Evolutionary conservation across 2,797 vertebrate species (phyloP).

Genomic region (Pantherophis alleghaniensis): DNA sequence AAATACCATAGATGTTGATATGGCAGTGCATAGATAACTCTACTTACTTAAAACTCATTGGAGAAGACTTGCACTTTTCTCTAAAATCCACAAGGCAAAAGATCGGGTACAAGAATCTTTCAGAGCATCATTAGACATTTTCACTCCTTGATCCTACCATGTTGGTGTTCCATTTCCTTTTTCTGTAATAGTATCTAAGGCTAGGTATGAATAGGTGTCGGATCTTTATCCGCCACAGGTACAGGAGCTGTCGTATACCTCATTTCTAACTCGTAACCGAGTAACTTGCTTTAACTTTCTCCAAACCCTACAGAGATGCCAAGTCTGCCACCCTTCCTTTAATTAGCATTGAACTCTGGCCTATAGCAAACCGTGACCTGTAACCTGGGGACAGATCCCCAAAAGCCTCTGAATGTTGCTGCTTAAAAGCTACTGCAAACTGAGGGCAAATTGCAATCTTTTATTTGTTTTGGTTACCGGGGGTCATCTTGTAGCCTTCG

Average conservation of each 20-base stretch:
- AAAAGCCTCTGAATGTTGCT: conserved; percentile 77
- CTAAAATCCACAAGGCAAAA: not conserved
- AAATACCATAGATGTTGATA: not conserved
- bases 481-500: conserved; percentile 65
- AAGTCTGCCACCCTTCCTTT: conserved; percentile 73
- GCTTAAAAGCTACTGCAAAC: conserved; percentile 76
- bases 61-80: not conserved
- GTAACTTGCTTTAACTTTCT: conserved; percentile 92
- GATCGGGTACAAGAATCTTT: not conserved
- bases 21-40: not conserved
- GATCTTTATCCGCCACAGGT: conserved; percentile 67
- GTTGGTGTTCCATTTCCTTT: conserved; percentile 67
- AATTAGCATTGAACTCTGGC: conserved; percentile 77
- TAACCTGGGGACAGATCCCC: conserved; percentile 64
- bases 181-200: conserved; percentile 62
- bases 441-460: conserved; percentile 76
- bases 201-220: conserved; percentile 72
- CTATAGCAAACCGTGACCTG: conserved; percentile 78
- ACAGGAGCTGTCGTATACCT: conserved; percentile 94
- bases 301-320: conserved; percentile 76
- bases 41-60: not conserved
- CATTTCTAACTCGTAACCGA: conserved; percentile 91
- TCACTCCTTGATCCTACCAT: conserved; percentile 29
- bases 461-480: conserved; percentile 66
- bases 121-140: not conserved